A percentile compares a stretch with the other conserved stretches of the same genome.
These are phyloP conservation scores for Ormia ochracea DNA, from an alignment of 2,888 invertebrate genomes.

Conservation along the genomic window DNA sequence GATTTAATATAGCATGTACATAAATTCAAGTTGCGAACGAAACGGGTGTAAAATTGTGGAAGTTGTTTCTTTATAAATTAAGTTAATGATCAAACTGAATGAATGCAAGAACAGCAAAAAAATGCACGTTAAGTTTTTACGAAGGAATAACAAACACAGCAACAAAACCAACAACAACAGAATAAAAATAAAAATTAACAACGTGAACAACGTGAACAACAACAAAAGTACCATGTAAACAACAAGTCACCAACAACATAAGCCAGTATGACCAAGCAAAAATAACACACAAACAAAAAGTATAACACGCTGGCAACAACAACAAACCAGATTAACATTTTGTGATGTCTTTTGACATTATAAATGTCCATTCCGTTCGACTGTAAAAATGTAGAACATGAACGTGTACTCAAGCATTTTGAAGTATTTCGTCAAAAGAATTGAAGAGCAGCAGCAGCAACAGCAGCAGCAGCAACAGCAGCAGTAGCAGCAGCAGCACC, in stretches of 20 bases:
- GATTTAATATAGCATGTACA: background rate
- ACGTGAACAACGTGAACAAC: slow-evolving; percentile 9
- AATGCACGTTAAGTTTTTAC: slow-evolving; percentile 27
- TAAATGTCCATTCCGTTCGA: background rate
- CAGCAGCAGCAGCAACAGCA: slow-evolving; percentile 13
- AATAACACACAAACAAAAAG: background rate
- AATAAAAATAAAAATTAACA: no score
- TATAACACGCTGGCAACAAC: background rate
- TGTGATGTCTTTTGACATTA: slow-evolving; percentile 2
- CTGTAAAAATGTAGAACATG: slow-evolving; percentile 47
- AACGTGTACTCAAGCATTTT: slow-evolving; percentile 31
- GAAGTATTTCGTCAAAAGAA: slow-evolving; percentile 54
- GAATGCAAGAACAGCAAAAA: slow-evolving; percentile 15
- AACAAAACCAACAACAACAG: slow-evolving; percentile 12
- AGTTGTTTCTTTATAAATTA: slow-evolving; percentile 3
- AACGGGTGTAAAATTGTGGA: slow-evolving; percentile 9
- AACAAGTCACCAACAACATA: slow-evolving; percentile 47
- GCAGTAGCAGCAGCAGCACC: slow-evolving; percentile 8
- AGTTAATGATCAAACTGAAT: slow-evolving; percentile 52
- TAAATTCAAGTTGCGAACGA: background rate
- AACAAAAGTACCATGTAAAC: slow-evolving; percentile 52
- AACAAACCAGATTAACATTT: slow-evolving; percentile 38
- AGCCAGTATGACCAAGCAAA: slow-evolving; percentile 22
- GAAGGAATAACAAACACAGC: slow-evolving; percentile 1
- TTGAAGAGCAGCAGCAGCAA: slow-evolving; percentile 23